phyloP scores from a whole-genome alignment of 2,113 vertebrate genomes.

The Gopherus flavomarginatus region DNA sequence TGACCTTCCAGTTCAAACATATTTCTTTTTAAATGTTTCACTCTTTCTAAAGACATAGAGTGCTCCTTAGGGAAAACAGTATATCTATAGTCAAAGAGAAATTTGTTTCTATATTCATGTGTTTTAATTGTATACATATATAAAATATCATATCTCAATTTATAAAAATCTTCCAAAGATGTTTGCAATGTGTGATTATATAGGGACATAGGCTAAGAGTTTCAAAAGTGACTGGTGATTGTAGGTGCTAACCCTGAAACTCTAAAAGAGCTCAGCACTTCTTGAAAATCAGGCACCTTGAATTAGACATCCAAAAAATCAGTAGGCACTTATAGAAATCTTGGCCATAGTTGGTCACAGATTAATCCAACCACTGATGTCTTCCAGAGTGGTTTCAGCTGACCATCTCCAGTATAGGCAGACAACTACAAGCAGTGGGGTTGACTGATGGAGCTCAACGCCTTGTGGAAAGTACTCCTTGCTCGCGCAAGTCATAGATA shows the following conservation, averaged over 20 bases:
- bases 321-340: background rate
- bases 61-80: background rate
- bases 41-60: rapidly evolving
- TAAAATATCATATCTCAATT: background rate
- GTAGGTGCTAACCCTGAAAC: background rate
- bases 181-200: background rate
- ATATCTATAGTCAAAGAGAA: background rate
- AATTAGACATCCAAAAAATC: background rate
- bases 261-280: background rate
- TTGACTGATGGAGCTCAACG: background rate
- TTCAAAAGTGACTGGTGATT: background rate
- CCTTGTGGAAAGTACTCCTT: background rate
- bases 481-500: background rate
- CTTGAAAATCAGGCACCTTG: background rate
- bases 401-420: background rate
- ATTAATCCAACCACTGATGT: background rate
- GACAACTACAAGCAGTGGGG: background rate
- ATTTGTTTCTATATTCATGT: background rate
- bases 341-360: background rate
- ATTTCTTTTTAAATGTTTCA: background rate
- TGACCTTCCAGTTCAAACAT: rapidly evolving
- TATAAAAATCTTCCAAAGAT: background rate
- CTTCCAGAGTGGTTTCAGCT: background rate
- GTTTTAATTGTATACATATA: background rate
- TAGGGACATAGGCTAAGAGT: background rate